Conservation (phyloP, 2,888 invertebrate genomes). For the Choristoneura rosaceana region DNA sequence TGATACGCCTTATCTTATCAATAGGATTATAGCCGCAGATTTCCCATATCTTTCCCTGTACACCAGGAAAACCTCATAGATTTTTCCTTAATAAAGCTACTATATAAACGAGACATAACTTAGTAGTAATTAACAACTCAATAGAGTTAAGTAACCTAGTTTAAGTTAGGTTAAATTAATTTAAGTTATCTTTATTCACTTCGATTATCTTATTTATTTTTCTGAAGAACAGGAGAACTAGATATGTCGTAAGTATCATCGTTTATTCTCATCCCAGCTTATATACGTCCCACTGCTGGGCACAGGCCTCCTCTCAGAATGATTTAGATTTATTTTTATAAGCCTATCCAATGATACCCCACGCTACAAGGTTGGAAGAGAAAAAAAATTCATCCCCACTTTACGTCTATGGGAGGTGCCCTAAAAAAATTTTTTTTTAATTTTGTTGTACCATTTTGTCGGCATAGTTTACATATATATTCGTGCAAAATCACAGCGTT, state of each 20-base stretch:
- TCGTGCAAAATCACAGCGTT: too few relatives aligned
- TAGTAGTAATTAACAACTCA: not conserved
- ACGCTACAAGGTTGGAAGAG: too few relatives aligned
- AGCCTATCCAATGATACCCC: too few relatives aligned
- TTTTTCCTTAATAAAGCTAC: not conserved
- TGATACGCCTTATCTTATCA: not conserved
- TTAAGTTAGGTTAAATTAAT: constrained; percentile 9
- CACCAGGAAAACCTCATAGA: not conserved
- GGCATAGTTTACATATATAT: too few relatives aligned
- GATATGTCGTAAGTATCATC: not conserved
- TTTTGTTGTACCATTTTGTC: too few relatives aligned
- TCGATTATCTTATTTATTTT: not conserved
- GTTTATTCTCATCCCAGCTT: not conserved
- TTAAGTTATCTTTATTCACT: not conserved
- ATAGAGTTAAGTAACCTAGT: not conserved
- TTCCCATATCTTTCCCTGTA: not conserved
- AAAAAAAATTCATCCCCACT: too few relatives aligned
- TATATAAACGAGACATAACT: not conserved
- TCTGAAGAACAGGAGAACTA: not conserved
- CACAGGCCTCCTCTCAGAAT: too few relatives aligned
- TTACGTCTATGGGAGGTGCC: too few relatives aligned
- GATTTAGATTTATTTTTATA: too few relatives aligned
- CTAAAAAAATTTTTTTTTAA: too few relatives aligned
- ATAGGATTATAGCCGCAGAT: not conserved
- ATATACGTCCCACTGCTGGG: too few relatives aligned